Base-by-base conservation (phyloP, 2,797 vertebrate species). In the Fratercula arctica region DNA sequence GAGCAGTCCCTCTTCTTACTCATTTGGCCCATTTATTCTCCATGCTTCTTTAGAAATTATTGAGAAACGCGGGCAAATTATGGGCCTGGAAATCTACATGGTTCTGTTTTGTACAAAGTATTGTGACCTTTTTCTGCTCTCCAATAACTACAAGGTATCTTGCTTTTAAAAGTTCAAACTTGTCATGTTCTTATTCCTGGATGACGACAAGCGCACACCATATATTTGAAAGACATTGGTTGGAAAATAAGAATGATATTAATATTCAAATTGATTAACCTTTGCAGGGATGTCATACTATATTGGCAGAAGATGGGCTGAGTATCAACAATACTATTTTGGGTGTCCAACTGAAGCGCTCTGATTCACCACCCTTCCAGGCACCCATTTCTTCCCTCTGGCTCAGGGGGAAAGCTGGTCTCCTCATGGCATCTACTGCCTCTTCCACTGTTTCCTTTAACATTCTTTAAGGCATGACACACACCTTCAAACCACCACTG, bases 91-190 rank as follows among this genome's bases (percentile, higher is more conserved):
- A 68, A 86, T 68, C 41, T 86, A 87, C 66, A 83, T n/a, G 23
- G 29, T 73, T 92, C 77, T 91, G 61, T 94, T 94, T 90, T 87
- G 60, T 95, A 95, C 45, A 23, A 93, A 96, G 78, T 1, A 0
- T 77, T 85, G 45, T 94, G 96, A 91, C 89, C 37, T 86, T 97
- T 96, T 96, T 90, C 79, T 95, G 85, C 46, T 89, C 68, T 95
- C 89, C 56, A 93, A 76, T 93, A 95, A 96, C 90, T 96, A 82
- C 46, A 86, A 93, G 89, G 87, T 72, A 68, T 66, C 68, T 90
- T 87, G 80, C 60, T 94, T 97, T 95, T 81, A 95, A 91, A 96
- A 97, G 95, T 96, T 97, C 95, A 97, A 23, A 85, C 60, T 97
- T 94, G 80, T 85, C 88, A 75, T 69, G 21, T 69, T 88, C 45